phyloP scores from a whole-genome alignment of 1,140 invertebrate species.

The Macrocentrus cingulum region DNA sequence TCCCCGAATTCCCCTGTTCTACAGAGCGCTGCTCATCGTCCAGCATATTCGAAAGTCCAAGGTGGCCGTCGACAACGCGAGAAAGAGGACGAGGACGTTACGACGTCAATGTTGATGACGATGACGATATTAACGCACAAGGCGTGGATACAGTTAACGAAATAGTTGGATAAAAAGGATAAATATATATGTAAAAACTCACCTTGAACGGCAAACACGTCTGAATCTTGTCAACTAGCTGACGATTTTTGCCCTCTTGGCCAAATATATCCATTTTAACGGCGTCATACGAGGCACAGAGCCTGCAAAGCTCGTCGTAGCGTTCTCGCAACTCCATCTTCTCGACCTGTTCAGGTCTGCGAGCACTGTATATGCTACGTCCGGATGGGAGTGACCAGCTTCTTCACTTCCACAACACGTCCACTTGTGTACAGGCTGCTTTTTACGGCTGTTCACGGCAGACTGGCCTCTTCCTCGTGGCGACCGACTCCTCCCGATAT shows the following conservation, averaged over 20 bases:
- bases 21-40: neutral
- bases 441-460: conserved; percentile 25
- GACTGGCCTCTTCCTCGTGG: conserved; percentile 34
- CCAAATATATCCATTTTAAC: conserved; percentile 60
- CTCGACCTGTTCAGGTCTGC: neutral
- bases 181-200: conserved; percentile 24
- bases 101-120: conserved; percentile 15
- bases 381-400: conserved; percentile 3
- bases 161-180: neutral
- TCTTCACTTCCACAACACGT: conserved; percentile 6
- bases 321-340: conserved; percentile 47
- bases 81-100: conserved; percentile 30
- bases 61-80: conserved; percentile 14
- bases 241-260: conserved; percentile 56
- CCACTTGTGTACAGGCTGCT: conserved; percentile 14
- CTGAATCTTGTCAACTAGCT: conserved; percentile 59
- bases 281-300: conserved; percentile 59
- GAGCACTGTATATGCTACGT: neutral
- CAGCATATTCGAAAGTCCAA: conserved; percentile 20
- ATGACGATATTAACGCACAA: conserved; percentile 12
- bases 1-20: neutral
- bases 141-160: neutral
- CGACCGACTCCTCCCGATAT: conserved; percentile 20
- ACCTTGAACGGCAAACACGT: conserved; percentile 60
- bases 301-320: conserved; percentile 58